Base-by-base conservation (phyloP, 2,888 invertebrate genomes). In the Drosophila picticornis region DNA sequence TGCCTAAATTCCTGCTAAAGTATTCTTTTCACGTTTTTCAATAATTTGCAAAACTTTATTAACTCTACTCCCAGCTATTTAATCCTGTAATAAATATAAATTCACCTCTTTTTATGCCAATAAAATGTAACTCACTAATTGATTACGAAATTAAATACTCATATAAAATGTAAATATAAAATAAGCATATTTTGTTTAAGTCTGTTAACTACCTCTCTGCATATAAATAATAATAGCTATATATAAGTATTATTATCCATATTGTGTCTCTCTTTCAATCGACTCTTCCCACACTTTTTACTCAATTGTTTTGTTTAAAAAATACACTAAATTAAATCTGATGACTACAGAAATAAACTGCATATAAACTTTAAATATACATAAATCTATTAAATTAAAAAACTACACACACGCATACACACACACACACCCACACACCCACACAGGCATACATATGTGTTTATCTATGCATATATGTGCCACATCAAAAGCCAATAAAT, bases 311-410 rank as follows among this genome's bases (percentile, higher is more conserved):
- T 68, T 81, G 63, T 57, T 70, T 64, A 67, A 78, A 78, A 67
- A 70, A 60, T 46, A 61, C 72, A 81, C 69, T 78, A 78, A 78
- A 78, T 78, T 75, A 78, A 81, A 72, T 65, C 43, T 67, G 51
- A 66, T 75, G 71, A 81, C 59, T 61, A 75, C 74, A 72, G 56
- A 79, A 80, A 81, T 72, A 66, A 76, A 77, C 53, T 72, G 59
- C 70, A 71, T 65, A 68, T 60, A 76, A 70, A 66, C 57, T 50
- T 34, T 25, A 34, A 34, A 53, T 25, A 53, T 16, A 25, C 53
- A 56, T 69, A 72, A 62, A 57, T 40, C 40, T 56, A 75, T 70
- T 64, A 74, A 59, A 72, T 72, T 73, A 70, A 61, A 60, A 72
- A 73, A 48, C 57, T 43, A 55, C 27, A 46, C 51, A 11, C 22